Evolutionary conservation across 2,113 vertebrate genomes (phyloP).

Genomic region (western clawed frog (Xenopus tropicalis)): UCB_Xtro_10.0 CM004450.2:89310001-89310500

Average conservation of each 20-base stretch:
- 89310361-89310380: conserved; percentile 70
- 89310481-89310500: not conserved
- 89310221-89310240: conserved; percentile 50
- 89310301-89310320: conserved; percentile 73
- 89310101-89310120: conserved; percentile 2
- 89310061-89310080: not conserved
- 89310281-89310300: conserved; percentile 79
- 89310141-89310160: conserved; percentile 4
- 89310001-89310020: not conserved
- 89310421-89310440: conserved; percentile 56
- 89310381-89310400: conserved; percentile 69
- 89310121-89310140: not conserved
- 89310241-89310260: conserved; percentile 71
- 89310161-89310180: conserved; percentile 15
- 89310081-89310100: conserved; percentile 11
- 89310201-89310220: conserved; percentile 40
- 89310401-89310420: conserved; percentile 57
- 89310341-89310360: conserved; percentile 66
- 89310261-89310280: conserved; percentile 77
- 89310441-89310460: conserved; percentile 50
- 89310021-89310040: conserved; percentile 4
- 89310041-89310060: not conserved
- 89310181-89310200: conserved; percentile 13
- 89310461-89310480: not conserved
- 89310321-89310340: conserved; percentile 69